Evolutionary conservation across 2,888 invertebrate species (phyloP).

Genomic region (Trachelus troglodyta): DNA sequence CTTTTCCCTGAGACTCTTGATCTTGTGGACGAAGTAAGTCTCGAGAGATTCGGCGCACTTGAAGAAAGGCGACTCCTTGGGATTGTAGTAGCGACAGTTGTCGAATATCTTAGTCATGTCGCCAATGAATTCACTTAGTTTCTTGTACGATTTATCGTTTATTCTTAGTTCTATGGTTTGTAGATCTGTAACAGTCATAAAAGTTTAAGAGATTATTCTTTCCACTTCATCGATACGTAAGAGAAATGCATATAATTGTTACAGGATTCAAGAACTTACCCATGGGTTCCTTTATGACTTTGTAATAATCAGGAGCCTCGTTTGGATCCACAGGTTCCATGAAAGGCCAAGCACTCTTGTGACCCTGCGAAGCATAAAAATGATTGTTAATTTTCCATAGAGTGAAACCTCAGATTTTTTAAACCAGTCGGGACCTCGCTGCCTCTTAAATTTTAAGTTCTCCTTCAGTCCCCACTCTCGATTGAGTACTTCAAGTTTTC

Average conservation of each 20-base stretch:
- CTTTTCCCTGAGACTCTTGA: conserved; percentile 87
- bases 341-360: conserved; percentile 98
- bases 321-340: conserved; percentile 96
- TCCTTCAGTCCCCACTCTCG: too few species aligned
- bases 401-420: too few species aligned
- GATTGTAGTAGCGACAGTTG: conserved; percentile 98
- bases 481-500: too few species aligned
- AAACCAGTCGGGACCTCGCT: too few species aligned
- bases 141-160: conserved; percentile 83
- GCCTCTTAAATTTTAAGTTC: too few species aligned
- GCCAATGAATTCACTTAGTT: conserved; percentile 93
- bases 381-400: neutral
- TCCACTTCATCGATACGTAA: conserved; percentile 5
- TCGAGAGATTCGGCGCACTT: conserved; percentile 96
- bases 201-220: conserved; percentile 8
- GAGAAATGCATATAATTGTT: conserved; percentile 13
- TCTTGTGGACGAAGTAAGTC: conserved; percentile 94
- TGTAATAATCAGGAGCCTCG: conserved; percentile 97
- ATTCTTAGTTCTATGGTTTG: conserved; percentile 92
- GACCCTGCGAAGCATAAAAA: conserved; percentile 71
- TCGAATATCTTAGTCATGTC: conserved; percentile 99
- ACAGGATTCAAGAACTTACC: conserved; percentile 71
- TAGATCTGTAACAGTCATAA: conserved; percentile 77
- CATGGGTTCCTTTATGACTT: conserved; percentile 96
- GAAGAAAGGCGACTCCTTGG: conserved; percentile 94